These are phyloP conservation scores for Oryzias curvinotus DNA, from an alignment of 2,113 vertebrate species.

Conservation along the genomic window DNA sequence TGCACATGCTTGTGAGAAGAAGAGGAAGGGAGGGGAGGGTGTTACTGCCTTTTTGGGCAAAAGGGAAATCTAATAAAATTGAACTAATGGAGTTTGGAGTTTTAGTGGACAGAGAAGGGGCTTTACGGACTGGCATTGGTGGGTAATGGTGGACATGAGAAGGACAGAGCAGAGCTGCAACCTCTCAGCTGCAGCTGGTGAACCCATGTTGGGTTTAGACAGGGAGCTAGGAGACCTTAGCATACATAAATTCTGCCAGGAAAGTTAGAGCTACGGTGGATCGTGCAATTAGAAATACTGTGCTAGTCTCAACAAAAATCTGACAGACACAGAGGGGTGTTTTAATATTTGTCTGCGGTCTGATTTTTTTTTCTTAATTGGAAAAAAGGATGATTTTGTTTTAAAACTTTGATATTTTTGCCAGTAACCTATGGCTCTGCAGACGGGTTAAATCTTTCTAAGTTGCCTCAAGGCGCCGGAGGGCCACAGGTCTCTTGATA, in stretches of 20 bases:
- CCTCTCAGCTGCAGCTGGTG: slow-evolving; percentile 80
- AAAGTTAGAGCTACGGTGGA: slow-evolving; percentile 74
- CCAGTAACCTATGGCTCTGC: slow-evolving; percentile 50
- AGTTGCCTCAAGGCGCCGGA: slow-evolving; percentile 58
- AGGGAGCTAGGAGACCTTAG: slow-evolving; percentile 46
- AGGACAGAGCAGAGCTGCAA: slow-evolving; percentile 75
- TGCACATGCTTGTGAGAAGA: slow-evolving; percentile 23
- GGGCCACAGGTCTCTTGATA: slow-evolving; percentile 61
- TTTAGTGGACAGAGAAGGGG: slow-evolving; percentile 65
- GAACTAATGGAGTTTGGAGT: slow-evolving; percentile 74
- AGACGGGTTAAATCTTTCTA: slow-evolving; percentile 60
- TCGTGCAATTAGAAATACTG: slow-evolving; percentile 75
- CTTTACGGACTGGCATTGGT: slow-evolving; percentile 60
- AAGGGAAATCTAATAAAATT: slow-evolving; percentile 79
- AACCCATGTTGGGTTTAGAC: slow-evolving; percentile 64
- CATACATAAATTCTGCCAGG: slow-evolving; percentile 71
- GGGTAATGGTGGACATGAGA: slow-evolving; percentile 65
- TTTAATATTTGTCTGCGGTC: slow-evolving; percentile 33
- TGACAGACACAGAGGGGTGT: slow-evolving; percentile 29
- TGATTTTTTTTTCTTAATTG: slow-evolving; percentile 34
- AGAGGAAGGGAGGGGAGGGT: slow-evolving; percentile 20
- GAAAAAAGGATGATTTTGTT: slow-evolving; percentile 30
- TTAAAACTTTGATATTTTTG: slow-evolving; percentile 45
- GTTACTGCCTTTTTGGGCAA: slow-evolving; percentile 73
- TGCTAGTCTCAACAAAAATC: slow-evolving; percentile 38